Evolutionary conservation across 1,140 invertebrate genomes (phyloP).

Genomic region (Stegodyphus mimosarum): DNA sequence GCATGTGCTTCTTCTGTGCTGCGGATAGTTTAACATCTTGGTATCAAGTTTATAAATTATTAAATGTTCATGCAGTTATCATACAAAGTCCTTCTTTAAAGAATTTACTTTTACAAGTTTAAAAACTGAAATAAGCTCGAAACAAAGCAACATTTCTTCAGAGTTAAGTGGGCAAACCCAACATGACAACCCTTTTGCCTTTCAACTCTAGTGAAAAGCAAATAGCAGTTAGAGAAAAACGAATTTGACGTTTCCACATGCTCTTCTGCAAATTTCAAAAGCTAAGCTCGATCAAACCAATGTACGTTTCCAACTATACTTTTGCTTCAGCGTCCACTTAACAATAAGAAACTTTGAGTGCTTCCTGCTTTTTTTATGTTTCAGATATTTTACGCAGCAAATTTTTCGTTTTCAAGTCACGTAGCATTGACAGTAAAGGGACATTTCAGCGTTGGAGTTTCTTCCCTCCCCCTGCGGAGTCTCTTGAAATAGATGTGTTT

Average conservation of each 20-base stretch:
- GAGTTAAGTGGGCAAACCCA: not conserved
- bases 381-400: slow-evolving; percentile 17
- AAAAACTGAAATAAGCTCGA: too few species aligned
- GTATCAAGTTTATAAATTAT: too few species aligned
- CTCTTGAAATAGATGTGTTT: slow-evolving; percentile 41
- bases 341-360: slow-evolving; percentile 49
- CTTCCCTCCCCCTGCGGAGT: not conserved
- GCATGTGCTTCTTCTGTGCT: too few species aligned
- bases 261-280: slow-evolving; percentile 33
- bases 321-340: slow-evolving; percentile 30
- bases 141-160: too few species aligned
- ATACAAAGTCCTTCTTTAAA: too few species aligned
- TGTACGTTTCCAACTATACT: slow-evolving; percentile 34
- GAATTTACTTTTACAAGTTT: too few species aligned
- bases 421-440: slow-evolving; percentile 33
- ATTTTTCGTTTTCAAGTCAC: slow-evolving; percentile 44
- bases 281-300: slow-evolving; percentile 39
- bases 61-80: too few species aligned
- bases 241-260: slow-evolving; percentile 53
- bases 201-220: slow-evolving; percentile 17
- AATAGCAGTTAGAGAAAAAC: slow-evolving; percentile 49
- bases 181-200: not conserved
- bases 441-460: slow-evolving; percentile 17
- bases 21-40: too few species aligned
- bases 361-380: slow-evolving; percentile 16